phyloP scores from a whole-genome alignment of 2,888 invertebrate genomes.

The Agonopterix subpropinquella region DNA sequence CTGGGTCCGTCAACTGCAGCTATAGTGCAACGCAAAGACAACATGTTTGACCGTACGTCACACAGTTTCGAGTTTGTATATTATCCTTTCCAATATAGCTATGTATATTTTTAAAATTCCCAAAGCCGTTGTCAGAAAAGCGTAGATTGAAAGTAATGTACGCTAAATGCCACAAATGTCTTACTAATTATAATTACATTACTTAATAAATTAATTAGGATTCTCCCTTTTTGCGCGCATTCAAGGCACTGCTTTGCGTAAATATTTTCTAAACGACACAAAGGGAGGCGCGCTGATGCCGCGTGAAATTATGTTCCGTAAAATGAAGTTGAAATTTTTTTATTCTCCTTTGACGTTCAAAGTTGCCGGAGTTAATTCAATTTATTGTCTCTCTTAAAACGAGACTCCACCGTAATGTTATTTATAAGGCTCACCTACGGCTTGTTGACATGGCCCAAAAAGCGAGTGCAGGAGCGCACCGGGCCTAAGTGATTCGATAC shows the following conservation, averaged over 20 bases:
- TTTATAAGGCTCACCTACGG: conserved; percentile 68
- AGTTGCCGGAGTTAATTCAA: conserved; percentile 65
- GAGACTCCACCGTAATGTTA: conserved; percentile 63
- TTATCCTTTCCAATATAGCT: too few relatives aligned
- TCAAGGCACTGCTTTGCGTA: conserved; percentile 46
- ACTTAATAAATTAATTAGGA: conserved; percentile 57
- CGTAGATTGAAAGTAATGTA: conserved; percentile 40
- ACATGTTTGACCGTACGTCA: too few relatives aligned
- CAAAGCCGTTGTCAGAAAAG: too few relatives aligned
- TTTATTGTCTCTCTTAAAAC: conserved; percentile 71
- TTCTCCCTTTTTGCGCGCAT: conserved; percentile 43
- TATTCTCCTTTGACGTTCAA: conserved; percentile 62
- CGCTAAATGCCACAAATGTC: conserved; percentile 47
- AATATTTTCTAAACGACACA: conserved; percentile 58
- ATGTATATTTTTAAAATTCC: too few relatives aligned
- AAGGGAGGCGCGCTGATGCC: conserved; percentile 46
- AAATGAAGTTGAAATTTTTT: conserved; percentile 60
- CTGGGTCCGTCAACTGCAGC: too few relatives aligned
- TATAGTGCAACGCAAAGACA: too few relatives aligned
- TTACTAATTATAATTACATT: conserved; percentile 50
- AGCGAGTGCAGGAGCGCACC: conserved; percentile 65
- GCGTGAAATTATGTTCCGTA: conserved; percentile 61
- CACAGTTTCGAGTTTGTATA: too few relatives aligned
- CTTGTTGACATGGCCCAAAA: conserved; percentile 60
- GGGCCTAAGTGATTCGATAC: conserved; percentile 73